Conservation (phyloP, 2,888 invertebrate species). For the Ormyrus pomaceus region DNA sequence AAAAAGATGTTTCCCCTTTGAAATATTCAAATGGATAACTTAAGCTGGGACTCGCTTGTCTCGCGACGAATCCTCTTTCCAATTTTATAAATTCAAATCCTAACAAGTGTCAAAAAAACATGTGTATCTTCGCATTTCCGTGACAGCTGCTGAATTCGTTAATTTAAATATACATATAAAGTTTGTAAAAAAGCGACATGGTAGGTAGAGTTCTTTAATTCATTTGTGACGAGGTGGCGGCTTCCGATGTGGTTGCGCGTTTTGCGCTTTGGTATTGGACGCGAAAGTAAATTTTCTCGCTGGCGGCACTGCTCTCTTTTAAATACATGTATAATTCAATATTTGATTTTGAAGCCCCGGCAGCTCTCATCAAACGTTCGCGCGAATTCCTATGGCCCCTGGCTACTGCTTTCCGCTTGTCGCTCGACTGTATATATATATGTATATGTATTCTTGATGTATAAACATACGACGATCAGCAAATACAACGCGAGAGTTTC, state of each 20-base stretch:
- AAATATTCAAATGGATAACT: too few species aligned
- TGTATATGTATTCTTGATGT: not conserved
- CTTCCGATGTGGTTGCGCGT: too few species aligned
- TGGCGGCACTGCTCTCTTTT: not conserved
- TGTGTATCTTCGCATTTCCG: not conserved
- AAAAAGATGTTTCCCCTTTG: too few species aligned
- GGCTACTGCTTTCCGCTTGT: not conserved
- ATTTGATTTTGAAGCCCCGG: slow-evolving; percentile 29
- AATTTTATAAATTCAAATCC: too few species aligned
- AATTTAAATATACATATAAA: not conserved
- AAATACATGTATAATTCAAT: slow-evolving; percentile 30
- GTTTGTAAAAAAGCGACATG: not conserved
- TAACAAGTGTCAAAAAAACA: too few species aligned
- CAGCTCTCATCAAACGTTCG: not conserved
- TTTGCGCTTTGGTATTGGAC: not conserved
- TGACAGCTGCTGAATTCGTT: slow-evolving; percentile 3
- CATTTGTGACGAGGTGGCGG: too few species aligned
- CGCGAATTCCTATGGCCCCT: slow-evolving; percentile 12
- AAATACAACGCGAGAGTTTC: not conserved
- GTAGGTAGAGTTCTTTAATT: not conserved
- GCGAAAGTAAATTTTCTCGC: slow-evolving; percentile 16
- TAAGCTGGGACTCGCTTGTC: too few species aligned
- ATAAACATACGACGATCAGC: slow-evolving; percentile 9
- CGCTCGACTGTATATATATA: not conserved
- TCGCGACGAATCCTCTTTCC: too few species aligned